These are phyloP conservation scores for Episyrphus balteatus DNA, from an alignment of 1,140 invertebrate genomes.

Conservation along the genomic window DNA sequence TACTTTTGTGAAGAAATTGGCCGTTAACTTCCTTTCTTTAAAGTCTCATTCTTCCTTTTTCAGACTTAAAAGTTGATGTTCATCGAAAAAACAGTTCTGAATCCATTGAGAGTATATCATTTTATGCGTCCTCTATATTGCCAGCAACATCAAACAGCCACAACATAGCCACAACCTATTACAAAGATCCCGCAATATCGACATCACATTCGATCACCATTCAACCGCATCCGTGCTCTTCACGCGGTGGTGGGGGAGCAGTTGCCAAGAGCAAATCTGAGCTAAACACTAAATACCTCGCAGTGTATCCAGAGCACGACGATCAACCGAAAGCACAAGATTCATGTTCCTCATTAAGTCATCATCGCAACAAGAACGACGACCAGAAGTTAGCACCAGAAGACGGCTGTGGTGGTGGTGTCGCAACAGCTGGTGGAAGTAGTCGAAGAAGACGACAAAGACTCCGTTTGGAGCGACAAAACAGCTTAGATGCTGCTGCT, in stretches of 20 bases:
- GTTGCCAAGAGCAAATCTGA: constrained; percentile 11
- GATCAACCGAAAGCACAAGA: neutral
- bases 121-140: constrained; percentile 28
- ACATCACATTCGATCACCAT: constrained; percentile 22
- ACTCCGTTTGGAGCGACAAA: constrained; percentile 21
- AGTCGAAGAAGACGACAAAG: constrained; percentile 15
- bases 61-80: constrained; percentile 83
- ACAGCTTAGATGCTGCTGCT: constrained; percentile 23
- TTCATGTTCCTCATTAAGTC: neutral
- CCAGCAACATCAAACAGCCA: constrained; percentile 25
- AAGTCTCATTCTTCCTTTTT: constrained; percentile 13
- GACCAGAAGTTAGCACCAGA: constrained; percentile 2
- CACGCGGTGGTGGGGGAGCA: constrained; percentile 5
- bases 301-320: constrained; percentile 24
- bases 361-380: neutral
- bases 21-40: too few species aligned
- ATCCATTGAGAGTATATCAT: constrained; percentile 46
- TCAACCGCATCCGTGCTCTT: neutral
- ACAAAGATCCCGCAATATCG: constrained; percentile 24
- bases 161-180: constrained; percentile 16
- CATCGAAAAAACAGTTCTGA: constrained; percentile 84
- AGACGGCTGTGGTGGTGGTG: constrained; percentile 12
- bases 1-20: too few species aligned
- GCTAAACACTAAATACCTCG: constrained; percentile 23
- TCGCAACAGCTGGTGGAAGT: constrained; percentile 7